A percentile compares a stretch with the other conserved stretches of the same genome.
Evolutionary conservation across 2,888 invertebrate genomes (phyloP).

Genomic region (Lypha dubia): DNA sequence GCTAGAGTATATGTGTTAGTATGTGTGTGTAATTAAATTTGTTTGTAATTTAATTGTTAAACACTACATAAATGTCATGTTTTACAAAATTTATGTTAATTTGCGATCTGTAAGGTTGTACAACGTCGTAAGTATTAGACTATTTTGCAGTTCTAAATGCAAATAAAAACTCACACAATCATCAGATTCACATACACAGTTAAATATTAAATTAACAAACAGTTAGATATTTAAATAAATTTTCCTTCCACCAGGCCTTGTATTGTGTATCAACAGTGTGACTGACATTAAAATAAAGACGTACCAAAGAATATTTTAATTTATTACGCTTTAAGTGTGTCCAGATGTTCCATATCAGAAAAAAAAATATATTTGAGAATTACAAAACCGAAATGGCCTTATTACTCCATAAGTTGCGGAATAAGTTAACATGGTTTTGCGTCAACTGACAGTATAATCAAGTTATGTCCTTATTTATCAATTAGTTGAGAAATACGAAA

Average conservation of each 20-base stretch:
- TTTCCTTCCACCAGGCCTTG: neutral
- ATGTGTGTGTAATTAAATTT: slow-evolving; percentile 31
- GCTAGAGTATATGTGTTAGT: neutral
- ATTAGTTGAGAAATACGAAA: too few species aligned
- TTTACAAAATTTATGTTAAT: slow-evolving; percentile 63
- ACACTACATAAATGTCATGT: slow-evolving; percentile 64
- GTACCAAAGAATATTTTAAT: too few species aligned
- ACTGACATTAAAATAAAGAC: neutral
- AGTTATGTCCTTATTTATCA: too few species aligned
- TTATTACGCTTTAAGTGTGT: too few species aligned
- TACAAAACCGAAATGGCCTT: too few species aligned
- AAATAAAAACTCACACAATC: slow-evolving; percentile 15
- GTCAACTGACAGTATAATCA: too few species aligned
- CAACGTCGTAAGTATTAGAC: slow-evolving; percentile 30
- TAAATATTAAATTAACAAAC: neutral
- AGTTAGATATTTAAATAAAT: neutral
- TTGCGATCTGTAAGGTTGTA: slow-evolving; percentile 37
- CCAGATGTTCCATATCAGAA: too few species aligned
- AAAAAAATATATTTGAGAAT: too few species aligned
- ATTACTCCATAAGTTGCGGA: too few species aligned
- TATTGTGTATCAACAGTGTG: neutral
- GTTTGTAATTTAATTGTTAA: slow-evolving; percentile 60
- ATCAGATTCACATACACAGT: too few species aligned
- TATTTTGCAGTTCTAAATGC: slow-evolving; percentile 25
- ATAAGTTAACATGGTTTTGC: too few species aligned